Conservation (phyloP, 1,140 invertebrate genomes). For the Pectinophora gossypiella region DNA sequence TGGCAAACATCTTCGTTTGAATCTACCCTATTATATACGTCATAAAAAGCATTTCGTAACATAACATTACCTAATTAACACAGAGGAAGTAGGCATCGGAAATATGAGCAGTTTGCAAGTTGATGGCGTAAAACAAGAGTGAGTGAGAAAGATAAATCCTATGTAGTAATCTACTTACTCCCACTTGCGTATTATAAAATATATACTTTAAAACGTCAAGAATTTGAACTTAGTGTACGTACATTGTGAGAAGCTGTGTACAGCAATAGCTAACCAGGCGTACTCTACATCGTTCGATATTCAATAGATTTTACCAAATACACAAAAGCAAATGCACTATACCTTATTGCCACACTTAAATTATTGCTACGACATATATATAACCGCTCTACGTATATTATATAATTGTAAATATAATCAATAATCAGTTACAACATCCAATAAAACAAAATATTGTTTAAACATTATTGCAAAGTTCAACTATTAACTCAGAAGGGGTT, state of each 20-base stretch:
- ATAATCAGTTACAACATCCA: conserved; percentile 65
- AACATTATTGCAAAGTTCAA: conserved; percentile 65
- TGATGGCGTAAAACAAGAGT: no score
- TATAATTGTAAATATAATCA: conserved; percentile 66
- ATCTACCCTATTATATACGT: no score
- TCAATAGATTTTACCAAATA: conserved; percentile 18
- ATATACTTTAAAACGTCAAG: conserved; percentile 59
- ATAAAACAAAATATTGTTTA: conserved; percentile 64
- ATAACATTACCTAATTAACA: no score
- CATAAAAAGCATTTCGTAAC: no score
- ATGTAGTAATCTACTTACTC: no score
- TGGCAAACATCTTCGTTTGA: no score
- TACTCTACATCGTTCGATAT: conserved; percentile 23
- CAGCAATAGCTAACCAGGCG: conserved; percentile 48
- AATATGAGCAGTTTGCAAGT: no score
- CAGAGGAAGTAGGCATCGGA: no score
- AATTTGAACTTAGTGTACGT: conserved; percentile 65
- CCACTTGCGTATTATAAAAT: conserved; percentile 56
- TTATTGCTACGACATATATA: conserved; percentile 74
- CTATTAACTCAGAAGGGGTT: conserved; percentile 55
- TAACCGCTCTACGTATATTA: conserved; percentile 54
- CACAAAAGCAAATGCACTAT: conserved; percentile 68
- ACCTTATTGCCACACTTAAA: conserved; percentile 70
- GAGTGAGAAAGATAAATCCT: no score
- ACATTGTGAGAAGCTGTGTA: conserved; percentile 59